Evolutionary conservation across 2,797 vertebrate genomes (phyloP), one percentile per base, ranked within the genome.

Genomic region (Muscicapa striata): DNA sequence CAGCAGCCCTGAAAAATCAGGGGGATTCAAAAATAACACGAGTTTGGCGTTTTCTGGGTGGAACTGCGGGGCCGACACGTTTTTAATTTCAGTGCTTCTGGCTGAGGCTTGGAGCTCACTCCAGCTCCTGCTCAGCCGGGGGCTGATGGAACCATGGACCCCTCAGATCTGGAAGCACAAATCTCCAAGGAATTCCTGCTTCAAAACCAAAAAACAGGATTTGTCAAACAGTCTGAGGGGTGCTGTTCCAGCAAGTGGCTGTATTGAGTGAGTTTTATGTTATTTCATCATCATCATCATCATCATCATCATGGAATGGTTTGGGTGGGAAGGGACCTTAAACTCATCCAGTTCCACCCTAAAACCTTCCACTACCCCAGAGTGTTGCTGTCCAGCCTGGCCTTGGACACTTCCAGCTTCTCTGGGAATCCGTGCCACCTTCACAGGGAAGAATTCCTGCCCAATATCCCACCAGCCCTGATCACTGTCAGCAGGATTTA

Each of bases 1-100:
- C 92, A 94, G 77, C 94, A 94, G 91, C 92, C 92, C 91, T 61
- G 36, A 66, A 67, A 94, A 94, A 95, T 32, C 69, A 82, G 46
- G 87, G 89, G 89, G 86, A 91, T 91, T 92, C 89, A 90, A 94
- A 52, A 94, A 89, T 85, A 97, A 95, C 41, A 91, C 4, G 22
- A 51, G 55, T 73, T 79, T 88, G 97, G 94, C 27, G 4, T 77
- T 85, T 83, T 73, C 85, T 64, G 95, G 36, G 55, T 84, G 75
- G 90, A 89, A 67, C 48, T 68, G 46, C 0, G 9, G 93, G 88
- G 82, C 87, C 3, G 63, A 58, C 93, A 38, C 24, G 0, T 83
- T 88, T 85, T 82, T 51, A 51, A 68, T 79, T 73, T n/a, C 46
- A 21, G 55, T 4, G 30, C 57, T 62, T 4, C 73, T 46, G 63